phyloP scores from a whole-genome alignment of 1,140 invertebrate genomes.

The Popillia japonica region DNA sequence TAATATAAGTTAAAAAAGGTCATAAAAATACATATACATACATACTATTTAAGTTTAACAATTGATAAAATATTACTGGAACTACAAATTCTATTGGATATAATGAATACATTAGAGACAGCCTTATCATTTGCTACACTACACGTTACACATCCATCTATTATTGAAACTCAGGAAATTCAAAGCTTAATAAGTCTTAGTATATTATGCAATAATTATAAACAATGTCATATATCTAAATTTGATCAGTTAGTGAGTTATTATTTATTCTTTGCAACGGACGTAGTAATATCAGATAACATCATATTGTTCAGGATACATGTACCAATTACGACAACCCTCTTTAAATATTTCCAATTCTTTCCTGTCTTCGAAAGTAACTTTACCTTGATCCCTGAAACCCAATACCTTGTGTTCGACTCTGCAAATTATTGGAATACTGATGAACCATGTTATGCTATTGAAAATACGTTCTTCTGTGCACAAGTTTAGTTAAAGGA shows the following conservation, averaged over 20 bases:
- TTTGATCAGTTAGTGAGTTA: too few species aligned
- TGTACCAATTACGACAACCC: too few species aligned
- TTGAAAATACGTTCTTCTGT: background rate
- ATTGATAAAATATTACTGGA: slow-evolving; percentile 25
- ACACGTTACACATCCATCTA: slow-evolving; percentile 12
- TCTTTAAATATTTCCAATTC: too few species aligned
- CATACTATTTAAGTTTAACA: too few species aligned
- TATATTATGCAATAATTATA: too few species aligned
- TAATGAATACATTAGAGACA: background rate
- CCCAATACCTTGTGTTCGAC: background rate
- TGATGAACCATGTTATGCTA: too few species aligned
- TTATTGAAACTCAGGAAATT: slow-evolving; percentile 13
- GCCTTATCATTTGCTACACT: slow-evolving; percentile 1
- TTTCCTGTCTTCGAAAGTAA: background rate
- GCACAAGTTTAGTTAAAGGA: slow-evolving; percentile 1
- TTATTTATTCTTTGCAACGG: too few species aligned
- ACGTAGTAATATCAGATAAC: too few species aligned
- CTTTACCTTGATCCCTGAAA: slow-evolving; percentile 25
- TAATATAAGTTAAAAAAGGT: too few species aligned
- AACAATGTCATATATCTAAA: background rate
- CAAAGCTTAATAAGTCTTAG: background rate
- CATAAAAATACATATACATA: too few species aligned
- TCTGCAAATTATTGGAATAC: slow-evolving; percentile 1
- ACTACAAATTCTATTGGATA: too few species aligned
- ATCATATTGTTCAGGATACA: too few species aligned